Base-by-base conservation (phyloP, 2,888 invertebrate genomes). In the Cenopis cana region DNA sequence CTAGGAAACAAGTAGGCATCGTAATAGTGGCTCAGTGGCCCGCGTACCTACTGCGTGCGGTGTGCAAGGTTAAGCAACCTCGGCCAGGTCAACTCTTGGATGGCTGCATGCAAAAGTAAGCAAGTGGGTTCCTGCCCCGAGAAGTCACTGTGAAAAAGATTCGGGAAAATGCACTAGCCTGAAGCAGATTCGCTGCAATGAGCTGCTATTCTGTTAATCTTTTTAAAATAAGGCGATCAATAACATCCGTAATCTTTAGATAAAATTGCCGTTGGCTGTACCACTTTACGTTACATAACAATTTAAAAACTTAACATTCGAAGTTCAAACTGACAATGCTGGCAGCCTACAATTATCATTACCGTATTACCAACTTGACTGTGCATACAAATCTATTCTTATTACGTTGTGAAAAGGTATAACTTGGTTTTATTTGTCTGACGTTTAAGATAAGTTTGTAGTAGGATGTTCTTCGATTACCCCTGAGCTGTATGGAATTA, bases 251-350 rank as follows among this genome's bases (percentile, higher is more conserved):
- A 46, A 46, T 46, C n/a, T 46, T 33, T 33, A 41, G 57, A 57
- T 38, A 57, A 29, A 8, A 52, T 52, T 20, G 24, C 50, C 36
- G 24, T 52, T 52, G 67, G 59, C 59, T 64, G 38, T 68, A 68
- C 20, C 50, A 18, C 24, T 68, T 62, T 18, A 55, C 1, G 29
- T 70, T 70, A 54, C 54, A 67, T 64, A 69, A 67, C 70, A 59
- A 68, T 70, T 68, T 73, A 70, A 73, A 73, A 73, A 70, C 52
- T 67, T 67, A 70, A 55, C 64, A 62, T 70, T 64, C 70, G 36
- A 68, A 73, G 64, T 70, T 70, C 73, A 70, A 70, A 67, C 54
- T 41, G 17, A 36, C 67, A 69, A 68, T 54, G 41, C 33, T 68
- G 67, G 68, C 65, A 65, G 59, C 70, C 62, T 49, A 38, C 46